phyloP scores from a whole-genome alignment of 2,888 invertebrate species.

The Orthosia gracilis region DNA sequence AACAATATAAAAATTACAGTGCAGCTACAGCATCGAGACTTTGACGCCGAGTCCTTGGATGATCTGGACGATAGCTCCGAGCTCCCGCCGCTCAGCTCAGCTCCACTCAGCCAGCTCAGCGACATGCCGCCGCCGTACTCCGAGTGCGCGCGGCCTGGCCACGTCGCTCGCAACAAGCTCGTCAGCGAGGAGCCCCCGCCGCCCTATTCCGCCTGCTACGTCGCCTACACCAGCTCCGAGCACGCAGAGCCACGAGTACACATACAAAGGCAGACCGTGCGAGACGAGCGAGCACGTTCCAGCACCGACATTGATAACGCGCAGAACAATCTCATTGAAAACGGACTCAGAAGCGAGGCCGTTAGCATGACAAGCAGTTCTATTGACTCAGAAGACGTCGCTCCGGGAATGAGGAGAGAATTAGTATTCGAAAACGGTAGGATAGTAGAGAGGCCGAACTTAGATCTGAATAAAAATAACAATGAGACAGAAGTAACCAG shows the following conservation, averaged over 20 bases:
- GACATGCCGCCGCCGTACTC: conserved; percentile 83
- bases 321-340: conserved; percentile 52
- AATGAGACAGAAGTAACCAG: conserved; percentile 31
- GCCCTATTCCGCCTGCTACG: conserved; percentile 82
- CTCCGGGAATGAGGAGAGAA: conserved; percentile 29
- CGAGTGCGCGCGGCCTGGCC: conserved; percentile 69
- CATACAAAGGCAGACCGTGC: conserved; percentile 42
- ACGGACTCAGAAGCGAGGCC: conserved; percentile 13
- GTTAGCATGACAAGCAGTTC: not conserved
- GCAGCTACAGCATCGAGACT: conserved; percentile 59
- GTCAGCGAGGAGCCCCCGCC: conserved; percentile 80
- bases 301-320: conserved; percentile 54
- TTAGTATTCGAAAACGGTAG: conserved; percentile 65
- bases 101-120: conserved; percentile 31
- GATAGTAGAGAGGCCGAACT: conserved; percentile 58
- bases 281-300: conserved; percentile 27
- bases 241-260: conserved; percentile 73
- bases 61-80: conserved; percentile 57
- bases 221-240: conserved; percentile 73
- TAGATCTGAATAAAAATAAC: conserved; percentile 31
- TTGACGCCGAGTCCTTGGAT: conserved; percentile 36
- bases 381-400: conserved; percentile 9
- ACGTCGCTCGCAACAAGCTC: conserved; percentile 40
- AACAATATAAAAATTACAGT: conserved; percentile 60
- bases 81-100: conserved; percentile 31